These are phyloP conservation scores for Aplochiton taeniatus DNA, from an alignment of 2,797 vertebrate genomes.

Conservation along the genomic window DNA sequence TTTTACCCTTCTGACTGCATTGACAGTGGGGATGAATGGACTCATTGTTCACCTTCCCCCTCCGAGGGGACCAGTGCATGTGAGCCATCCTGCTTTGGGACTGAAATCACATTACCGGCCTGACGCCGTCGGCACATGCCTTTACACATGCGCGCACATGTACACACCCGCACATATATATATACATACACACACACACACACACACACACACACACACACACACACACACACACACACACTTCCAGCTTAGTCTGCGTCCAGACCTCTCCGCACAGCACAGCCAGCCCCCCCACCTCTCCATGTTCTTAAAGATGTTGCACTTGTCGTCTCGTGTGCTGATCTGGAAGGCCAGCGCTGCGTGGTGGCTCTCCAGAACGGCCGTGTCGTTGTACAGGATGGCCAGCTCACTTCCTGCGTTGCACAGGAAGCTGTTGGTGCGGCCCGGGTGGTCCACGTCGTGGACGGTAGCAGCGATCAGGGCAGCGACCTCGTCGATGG, in stretches of 20 bases:
- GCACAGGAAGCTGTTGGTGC: slow-evolving; percentile 96
- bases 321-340: slow-evolving; percentile 87
- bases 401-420: slow-evolving; percentile 92
- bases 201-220: neutral
- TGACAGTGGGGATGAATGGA: slow-evolving; percentile 69
- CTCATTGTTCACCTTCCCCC: slow-evolving; percentile 65
- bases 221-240: neutral
- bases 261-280: neutral
- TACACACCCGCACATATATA: neutral
- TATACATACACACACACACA: neutral
- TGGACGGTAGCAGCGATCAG: slow-evolving; percentile 94
- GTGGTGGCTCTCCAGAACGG: slow-evolving; percentile 94
- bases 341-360: slow-evolving; percentile 95
- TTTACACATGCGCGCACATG: slow-evolving; percentile 26
- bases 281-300: slow-evolving; percentile 77
- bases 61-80: slow-evolving; percentile 61
- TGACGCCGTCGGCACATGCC: slow-evolving; percentile 41
- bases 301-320: slow-evolving; percentile 97
- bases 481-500: slow-evolving; percentile 88
- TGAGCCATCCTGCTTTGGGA: slow-evolving; percentile 68
- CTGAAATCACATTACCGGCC: slow-evolving; percentile 68
- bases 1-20: slow-evolving; percentile 57
- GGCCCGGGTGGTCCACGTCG: slow-evolving; percentile 93
- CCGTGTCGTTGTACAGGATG: slow-evolving; percentile 91
- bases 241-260: neutral